phyloP scores from a whole-genome alignment of 2,797 vertebrate species.

The Spheniscus humboldti region DNA sequence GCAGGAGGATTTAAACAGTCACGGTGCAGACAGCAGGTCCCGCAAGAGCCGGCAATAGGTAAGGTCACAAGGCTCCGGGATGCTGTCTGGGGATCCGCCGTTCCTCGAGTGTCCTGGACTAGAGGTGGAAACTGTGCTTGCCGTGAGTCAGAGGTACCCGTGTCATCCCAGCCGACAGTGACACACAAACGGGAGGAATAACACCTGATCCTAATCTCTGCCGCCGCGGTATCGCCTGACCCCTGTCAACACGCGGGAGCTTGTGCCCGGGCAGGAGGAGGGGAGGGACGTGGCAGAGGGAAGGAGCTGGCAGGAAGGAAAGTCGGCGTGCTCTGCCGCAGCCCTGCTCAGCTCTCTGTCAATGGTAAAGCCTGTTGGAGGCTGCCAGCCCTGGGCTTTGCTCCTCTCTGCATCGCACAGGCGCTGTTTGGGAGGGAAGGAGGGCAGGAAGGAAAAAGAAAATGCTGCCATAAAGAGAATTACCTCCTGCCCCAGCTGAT shows the following conservation, averaged over 20 bases:
- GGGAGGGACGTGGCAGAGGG: neutral
- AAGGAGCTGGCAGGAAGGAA: neutral
- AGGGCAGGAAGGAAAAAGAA: neutral
- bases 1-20: neutral
- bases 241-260: neutral
- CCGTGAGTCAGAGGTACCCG: neutral
- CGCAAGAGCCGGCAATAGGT: rapidly evolving
- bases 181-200: neutral
- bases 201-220: neutral
- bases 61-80: rapidly evolving
- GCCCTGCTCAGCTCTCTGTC: neutral
- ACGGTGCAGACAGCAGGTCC: neutral
- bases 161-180: neutral
- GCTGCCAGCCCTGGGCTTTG: neutral
- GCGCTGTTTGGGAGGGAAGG: neutral
- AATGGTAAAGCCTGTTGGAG: neutral
- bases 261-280: neutral
- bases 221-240: neutral
- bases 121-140: neutral
- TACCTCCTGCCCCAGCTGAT: neutral
- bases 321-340: neutral
- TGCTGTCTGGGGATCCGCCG: neutral
- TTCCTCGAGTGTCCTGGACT: neutral
- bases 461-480: neutral
- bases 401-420: neutral